A percentile compares a stretch with the other conserved stretches of the same genome.
These are phyloP conservation scores for Urocitellus parryii DNA, from an alignment of 2,113 vertebrate species.

Conservation along the genomic window DNA sequence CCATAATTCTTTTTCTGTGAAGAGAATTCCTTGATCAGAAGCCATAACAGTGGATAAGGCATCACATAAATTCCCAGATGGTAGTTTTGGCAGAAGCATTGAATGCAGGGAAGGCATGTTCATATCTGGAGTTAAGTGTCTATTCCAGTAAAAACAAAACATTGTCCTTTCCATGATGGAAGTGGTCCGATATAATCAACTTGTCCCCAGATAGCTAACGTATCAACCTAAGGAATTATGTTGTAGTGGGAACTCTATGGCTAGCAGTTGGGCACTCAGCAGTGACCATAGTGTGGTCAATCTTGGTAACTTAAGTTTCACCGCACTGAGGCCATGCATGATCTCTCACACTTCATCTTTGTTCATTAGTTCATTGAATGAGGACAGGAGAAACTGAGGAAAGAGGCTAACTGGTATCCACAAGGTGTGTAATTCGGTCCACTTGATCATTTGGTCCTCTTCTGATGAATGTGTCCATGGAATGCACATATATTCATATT, in stretches of 20 bases:
- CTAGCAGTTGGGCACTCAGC: not conserved
- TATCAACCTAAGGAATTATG: not conserved
- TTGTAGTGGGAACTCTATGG: not conserved
- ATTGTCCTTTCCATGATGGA: not conserved
- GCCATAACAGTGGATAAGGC: not conserved
- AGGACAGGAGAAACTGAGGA: not conserved
- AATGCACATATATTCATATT: not conserved
- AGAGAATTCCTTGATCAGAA: not conserved
- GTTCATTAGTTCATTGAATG: not conserved
- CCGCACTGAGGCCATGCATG: not conserved
- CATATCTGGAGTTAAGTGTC: not conserved
- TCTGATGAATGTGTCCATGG: not conserved
- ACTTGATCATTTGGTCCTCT: not conserved
- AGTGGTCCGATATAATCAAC: not conserved
- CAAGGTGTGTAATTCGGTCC: not conserved
- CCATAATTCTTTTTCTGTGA: not conserved
- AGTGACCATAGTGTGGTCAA: too few species aligned
- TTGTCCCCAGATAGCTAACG: not conserved
- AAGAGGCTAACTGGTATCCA: not conserved
- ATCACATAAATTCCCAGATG: not conserved
- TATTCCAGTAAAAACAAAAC: not conserved
- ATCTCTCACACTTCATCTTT: not conserved
- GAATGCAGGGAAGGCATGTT: not conserved
- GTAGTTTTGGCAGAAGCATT: not conserved
- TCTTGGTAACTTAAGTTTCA: not conserved